Evolutionary conservation across 2,888 invertebrate species (phyloP).

Genomic region (Neoaliturus tenellus): DNA sequence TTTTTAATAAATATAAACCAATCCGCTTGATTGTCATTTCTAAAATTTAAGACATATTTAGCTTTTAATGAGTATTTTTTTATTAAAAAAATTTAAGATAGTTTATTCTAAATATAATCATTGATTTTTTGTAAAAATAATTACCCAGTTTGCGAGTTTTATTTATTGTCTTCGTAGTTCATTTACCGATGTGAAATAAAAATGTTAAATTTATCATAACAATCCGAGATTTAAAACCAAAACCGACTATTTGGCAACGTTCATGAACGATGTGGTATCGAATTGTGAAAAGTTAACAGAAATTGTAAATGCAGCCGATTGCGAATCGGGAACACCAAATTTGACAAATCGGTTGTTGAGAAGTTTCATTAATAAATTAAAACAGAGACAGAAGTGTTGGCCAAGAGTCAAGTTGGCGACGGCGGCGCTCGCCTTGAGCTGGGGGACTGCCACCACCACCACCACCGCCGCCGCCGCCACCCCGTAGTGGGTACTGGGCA

Average conservation of each 20-base stretch:
- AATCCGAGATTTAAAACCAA: not conserved
- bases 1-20: too few species aligned
- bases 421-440: not conserved
- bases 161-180: too few species aligned
- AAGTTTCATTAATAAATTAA: conserved; percentile 48
- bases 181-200: too few species aligned
- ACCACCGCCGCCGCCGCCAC: too few species aligned
- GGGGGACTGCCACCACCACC: too few species aligned
- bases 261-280: not conserved
- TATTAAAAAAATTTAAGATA: too few species aligned
- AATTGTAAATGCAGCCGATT: not conserved
- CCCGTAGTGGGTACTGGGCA: not conserved
- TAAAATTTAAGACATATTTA: too few species aligned
- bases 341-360: conserved; percentile 44
- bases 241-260: not conserved
- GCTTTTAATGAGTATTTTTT: too few species aligned
- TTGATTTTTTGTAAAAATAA: too few species aligned
- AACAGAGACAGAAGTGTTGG: conserved; percentile 40
- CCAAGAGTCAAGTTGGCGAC: conserved; percentile 25
- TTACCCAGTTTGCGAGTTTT: too few species aligned
- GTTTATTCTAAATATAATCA: too few species aligned
- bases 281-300: not conserved
- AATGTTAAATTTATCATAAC: not conserved
- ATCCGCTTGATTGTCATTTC: too few species aligned
- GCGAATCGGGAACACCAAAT: conserved; percentile 17